phyloP scores from a whole-genome alignment of 1,140 invertebrate genomes.

The Cyclina sinensis region DNA sequence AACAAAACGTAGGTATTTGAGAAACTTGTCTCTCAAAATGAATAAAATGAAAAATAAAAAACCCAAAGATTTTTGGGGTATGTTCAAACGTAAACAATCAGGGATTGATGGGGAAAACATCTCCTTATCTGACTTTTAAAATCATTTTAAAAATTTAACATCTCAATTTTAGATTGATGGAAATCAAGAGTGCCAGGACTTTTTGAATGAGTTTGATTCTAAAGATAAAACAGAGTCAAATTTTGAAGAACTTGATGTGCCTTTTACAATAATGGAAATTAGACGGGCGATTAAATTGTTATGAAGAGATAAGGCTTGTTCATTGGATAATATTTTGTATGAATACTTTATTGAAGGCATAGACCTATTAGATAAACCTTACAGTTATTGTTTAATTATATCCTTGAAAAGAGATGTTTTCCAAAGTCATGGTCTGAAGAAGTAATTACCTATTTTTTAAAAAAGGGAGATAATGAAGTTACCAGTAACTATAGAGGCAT shows the following conservation, averaged over 20 bases:
- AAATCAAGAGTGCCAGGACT: not conserved
- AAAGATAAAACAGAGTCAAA: not conserved
- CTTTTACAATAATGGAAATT: not conserved
- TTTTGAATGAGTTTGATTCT: not conserved
- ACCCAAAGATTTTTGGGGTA: too few relatives aligned
- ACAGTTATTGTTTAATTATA: too few relatives aligned
- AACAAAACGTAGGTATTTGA: not conserved
- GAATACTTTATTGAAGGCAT: not conserved
- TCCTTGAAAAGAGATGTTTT: not conserved
- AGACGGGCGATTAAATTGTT: not conserved
- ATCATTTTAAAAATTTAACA: not conserved
- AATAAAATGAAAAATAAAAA: not conserved
- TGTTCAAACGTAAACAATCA: too few relatives aligned
- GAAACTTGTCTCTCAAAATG: not conserved
- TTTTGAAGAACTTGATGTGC: not conserved
- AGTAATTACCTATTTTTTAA: too few relatives aligned
- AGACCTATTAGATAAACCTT: not conserved
- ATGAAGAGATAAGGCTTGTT: not conserved
- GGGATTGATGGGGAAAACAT: not conserved
- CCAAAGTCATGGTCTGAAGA: not conserved
- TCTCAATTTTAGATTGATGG: not conserved
- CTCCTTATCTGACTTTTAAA: not conserved
- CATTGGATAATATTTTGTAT: too few relatives aligned
- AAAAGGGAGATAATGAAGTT: not conserved
- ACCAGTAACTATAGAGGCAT: conserved; percentile 19